Conservation (phyloP, 2,113 vertebrate species). For the Myotis yumanensis region DNA sequence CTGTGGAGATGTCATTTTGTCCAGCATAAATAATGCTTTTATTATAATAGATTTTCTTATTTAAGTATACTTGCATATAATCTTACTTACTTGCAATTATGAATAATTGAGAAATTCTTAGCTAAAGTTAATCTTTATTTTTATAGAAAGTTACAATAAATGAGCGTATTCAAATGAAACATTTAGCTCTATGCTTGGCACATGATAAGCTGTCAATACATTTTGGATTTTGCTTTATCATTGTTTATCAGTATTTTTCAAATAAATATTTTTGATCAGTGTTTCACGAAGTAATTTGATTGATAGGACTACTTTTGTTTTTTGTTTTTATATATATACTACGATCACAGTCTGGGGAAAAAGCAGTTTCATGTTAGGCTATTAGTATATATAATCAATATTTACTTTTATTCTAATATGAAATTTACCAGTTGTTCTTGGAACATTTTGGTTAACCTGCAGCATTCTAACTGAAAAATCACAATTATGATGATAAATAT, state of each 20-base stretch:
- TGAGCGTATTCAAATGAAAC: conserved; percentile 13
- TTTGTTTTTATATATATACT: neutral
- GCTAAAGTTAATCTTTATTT: conserved; percentile 6
- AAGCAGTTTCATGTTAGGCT: neutral
- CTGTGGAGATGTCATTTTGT: neutral
- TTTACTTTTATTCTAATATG: neutral
- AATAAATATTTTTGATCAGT: neutral
- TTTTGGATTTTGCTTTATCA: neutral
- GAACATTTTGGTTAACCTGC: neutral
- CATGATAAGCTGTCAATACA: neutral
- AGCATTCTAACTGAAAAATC: neutral
- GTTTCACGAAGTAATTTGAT: neutral
- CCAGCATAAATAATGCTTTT: neutral
- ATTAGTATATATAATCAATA: neutral
- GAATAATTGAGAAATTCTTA: conserved; percentile 3
- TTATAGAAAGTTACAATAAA: conserved; percentile 19
- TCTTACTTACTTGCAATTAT: neutral
- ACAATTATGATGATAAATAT: neutral
- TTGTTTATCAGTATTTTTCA: neutral
- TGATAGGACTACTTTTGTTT: neutral
- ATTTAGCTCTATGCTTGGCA: neutral
- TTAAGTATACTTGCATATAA: conserved; percentile 49
- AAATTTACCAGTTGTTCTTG: neutral
- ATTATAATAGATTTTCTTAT: conserved; percentile 37
- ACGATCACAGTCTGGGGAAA: conserved; percentile 14